A percentile compares a stretch with the other conserved stretches of the same genome.
Evolutionary conservation across 2,113 vertebrate genomes (phyloP).

Genomic region (Helogale parvula): DNA sequence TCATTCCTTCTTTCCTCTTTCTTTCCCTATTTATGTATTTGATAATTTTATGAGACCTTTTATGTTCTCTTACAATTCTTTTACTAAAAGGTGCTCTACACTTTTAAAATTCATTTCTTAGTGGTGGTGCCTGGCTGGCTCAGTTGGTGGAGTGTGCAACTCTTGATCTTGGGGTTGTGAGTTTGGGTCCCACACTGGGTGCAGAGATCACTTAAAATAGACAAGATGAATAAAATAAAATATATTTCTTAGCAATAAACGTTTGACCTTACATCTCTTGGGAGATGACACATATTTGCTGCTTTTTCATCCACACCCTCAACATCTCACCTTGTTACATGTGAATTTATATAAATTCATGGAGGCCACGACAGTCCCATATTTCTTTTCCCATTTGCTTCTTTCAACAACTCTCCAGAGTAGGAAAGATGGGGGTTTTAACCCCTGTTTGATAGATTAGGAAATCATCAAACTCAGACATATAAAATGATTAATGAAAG

Average conservation of each 20-base stretch:
- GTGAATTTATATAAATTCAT: neutral
- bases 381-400: constrained; percentile 2
- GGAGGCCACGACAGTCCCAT: neutral
- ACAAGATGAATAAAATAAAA: neutral
- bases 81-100: neutral
- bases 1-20: neutral
- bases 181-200: neutral
- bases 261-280: neutral
- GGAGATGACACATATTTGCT: neutral
- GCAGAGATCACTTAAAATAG: neutral
- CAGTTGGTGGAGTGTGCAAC: neutral
- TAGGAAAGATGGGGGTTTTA: neutral
- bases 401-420: neutral
- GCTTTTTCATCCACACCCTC: neutral
- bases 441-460: neutral
- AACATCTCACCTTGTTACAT: neutral
- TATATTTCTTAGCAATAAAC: neutral
- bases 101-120: neutral
- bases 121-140: neutral
- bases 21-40: neutral
- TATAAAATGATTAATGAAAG: neutral
- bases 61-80: neutral
- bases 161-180: neutral
- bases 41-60: neutral
- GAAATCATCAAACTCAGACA: neutral